Evolutionary conservation across 2,113 vertebrate genomes (phyloP).

Genomic region (Neolamprologus brichardi): DNA sequence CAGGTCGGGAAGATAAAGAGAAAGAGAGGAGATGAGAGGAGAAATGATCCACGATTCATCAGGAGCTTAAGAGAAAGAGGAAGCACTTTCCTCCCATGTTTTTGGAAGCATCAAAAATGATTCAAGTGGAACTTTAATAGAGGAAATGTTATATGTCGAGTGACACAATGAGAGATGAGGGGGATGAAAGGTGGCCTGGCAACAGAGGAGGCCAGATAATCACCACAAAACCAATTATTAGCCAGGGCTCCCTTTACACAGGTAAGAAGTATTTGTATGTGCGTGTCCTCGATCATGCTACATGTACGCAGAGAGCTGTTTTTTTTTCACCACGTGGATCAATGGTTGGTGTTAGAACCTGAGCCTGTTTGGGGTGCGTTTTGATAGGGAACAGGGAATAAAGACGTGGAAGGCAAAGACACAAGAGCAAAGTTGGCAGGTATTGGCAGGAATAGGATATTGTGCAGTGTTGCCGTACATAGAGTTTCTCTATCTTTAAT

Average conservation of each 20-base stretch:
- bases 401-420: neutral
- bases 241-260: slow-evolving; percentile 29
- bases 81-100: slow-evolving; percentile 1
- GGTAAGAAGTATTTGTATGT: slow-evolving; percentile 23
- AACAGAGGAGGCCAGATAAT: slow-evolving; percentile 37
- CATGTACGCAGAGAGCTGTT: neutral
- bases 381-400: neutral
- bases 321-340: slow-evolving; percentile 27
- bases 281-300: neutral
- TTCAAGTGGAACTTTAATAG: slow-evolving; percentile 61
- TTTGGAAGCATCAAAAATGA: slow-evolving; percentile 47
- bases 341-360: slow-evolving; percentile 4
- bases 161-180: slow-evolving; percentile 42
- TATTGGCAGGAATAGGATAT: neutral
- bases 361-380: neutral
- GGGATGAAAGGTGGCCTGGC: slow-evolving; percentile 43
- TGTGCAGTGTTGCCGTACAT: neutral
- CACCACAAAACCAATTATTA: slow-evolving; percentile 63
- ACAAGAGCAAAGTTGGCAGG: neutral
- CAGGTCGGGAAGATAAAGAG: slow-evolving; percentile 31
- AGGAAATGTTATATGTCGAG: slow-evolving; percentile 55
- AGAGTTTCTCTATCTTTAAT: neutral
- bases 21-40: slow-evolving; percentile 20
- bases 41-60: slow-evolving; percentile 56
- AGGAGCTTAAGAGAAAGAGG: slow-evolving; percentile 30